Evolutionary conservation across 2,797 vertebrate species (phyloP).

Genomic region (Gadopsis marmoratus): DNA sequence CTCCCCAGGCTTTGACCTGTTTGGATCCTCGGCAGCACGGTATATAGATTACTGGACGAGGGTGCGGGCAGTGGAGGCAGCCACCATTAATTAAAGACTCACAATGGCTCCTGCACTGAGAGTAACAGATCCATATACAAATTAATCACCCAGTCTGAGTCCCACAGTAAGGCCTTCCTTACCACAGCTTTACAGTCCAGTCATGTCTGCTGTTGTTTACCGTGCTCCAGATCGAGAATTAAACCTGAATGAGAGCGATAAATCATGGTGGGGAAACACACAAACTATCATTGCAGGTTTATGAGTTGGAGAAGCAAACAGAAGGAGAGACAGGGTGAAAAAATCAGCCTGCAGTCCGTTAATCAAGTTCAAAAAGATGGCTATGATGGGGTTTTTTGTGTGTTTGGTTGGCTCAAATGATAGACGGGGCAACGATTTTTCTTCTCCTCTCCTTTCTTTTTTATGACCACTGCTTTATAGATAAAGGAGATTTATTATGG

Average conservation of each 20-base stretch:
- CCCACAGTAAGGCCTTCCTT: slow-evolving; percentile 74
- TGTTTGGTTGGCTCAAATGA: slow-evolving; percentile 75
- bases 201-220: slow-evolving; percentile 87
- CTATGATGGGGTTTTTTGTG: slow-evolving; percentile 46
- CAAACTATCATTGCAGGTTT: slow-evolving; percentile 78
- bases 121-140: slow-evolving; percentile 84
- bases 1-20: slow-evolving; percentile 41
- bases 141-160: slow-evolving; percentile 83
- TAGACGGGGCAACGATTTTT: slow-evolving; percentile 72
- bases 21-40: slow-evolving; percentile 52
- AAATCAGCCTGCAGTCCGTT: slow-evolving; percentile 72
- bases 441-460: slow-evolving; percentile 63
- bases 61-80: slow-evolving; percentile 69
- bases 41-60: slow-evolving; percentile 79
- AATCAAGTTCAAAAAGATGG: slow-evolving; percentile 83
- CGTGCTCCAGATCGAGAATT: slow-evolving; percentile 85
- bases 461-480: slow-evolving; percentile 79
- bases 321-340: slow-evolving; percentile 65
- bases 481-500: slow-evolving; percentile 83
- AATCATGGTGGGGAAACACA: slow-evolving; percentile 83
- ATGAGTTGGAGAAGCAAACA: slow-evolving; percentile 78
- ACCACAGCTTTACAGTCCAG: slow-evolving; percentile 82
- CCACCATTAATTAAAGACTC: slow-evolving; percentile 85
- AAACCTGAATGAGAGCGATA: slow-evolving; percentile 87
- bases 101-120: slow-evolving; percentile 78